phyloP scores from a whole-genome alignment of 2,113 vertebrate species.

The Kryptolebias marmoratus region DNA sequence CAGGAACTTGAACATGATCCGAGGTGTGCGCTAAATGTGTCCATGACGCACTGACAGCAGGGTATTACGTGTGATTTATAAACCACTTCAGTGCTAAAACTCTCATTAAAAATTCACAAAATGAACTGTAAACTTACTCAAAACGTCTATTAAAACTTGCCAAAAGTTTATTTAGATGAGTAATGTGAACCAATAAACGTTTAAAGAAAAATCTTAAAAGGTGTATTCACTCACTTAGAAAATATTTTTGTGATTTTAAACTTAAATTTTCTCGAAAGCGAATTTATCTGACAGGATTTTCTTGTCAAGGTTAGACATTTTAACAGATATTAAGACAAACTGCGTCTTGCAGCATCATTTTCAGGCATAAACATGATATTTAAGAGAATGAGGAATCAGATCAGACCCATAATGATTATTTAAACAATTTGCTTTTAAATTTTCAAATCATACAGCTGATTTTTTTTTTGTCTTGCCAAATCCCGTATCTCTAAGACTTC shows the following conservation, averaged over 20 bases:
- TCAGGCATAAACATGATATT: neutral
- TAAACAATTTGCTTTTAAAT: too few species aligned
- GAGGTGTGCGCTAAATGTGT: slow-evolving; percentile 8
- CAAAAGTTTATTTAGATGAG: neutral
- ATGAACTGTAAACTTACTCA: neutral
- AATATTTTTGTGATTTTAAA: too few species aligned
- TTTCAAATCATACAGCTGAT: neutral
- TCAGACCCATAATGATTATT: neutral
- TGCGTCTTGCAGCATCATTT: neutral
- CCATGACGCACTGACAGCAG: slow-evolving; percentile 9
- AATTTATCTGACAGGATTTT: neutral
- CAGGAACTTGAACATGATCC: slow-evolving; percentile 7
- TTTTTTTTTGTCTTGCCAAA: slow-evolving; percentile 1
- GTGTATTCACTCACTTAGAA: neutral
- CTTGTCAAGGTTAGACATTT: neutral
- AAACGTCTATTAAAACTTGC: neutral
- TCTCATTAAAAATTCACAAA: neutral
- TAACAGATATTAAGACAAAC: neutral
- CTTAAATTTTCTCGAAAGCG: neutral
- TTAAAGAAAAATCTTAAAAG: neutral
- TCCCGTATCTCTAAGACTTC: too few species aligned
- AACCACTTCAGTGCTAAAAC: neutral
- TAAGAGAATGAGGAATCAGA: slow-evolving; percentile 1
- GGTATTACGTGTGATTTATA: slow-evolving; percentile 22
- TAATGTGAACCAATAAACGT: neutral